Evolutionary conservation across 2,113 vertebrate genomes (phyloP).

Genomic region (Siphamia tubifer): DNA sequence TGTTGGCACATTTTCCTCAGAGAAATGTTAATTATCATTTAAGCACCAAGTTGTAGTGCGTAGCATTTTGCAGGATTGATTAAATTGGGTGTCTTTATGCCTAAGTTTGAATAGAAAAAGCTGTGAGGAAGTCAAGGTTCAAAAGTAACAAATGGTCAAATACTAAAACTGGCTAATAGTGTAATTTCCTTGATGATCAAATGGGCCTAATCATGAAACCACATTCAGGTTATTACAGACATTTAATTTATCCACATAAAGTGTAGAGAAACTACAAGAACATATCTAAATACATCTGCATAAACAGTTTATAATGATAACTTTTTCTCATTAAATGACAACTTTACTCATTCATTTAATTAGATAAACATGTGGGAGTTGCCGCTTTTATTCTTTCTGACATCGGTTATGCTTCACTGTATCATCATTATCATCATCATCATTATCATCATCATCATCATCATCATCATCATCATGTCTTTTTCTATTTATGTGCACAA

Average conservation of each 20-base stretch:
- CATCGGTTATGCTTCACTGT: constrained; percentile 28
- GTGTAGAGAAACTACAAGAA: constrained; percentile 98
- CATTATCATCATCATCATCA: constrained; percentile 11
- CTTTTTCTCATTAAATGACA: constrained; percentile 65
- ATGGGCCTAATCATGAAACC: background rate
- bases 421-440: constrained; percentile 3
- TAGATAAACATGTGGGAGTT: constrained; percentile 87
- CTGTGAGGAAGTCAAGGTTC: too few species aligned
- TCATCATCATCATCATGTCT: constrained; percentile 11
- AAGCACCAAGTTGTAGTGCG: too few species aligned
- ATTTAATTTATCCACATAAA: constrained; percentile 97
- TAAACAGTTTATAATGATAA: constrained; percentile 88
- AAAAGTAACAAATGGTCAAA: background rate
- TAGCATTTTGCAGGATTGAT: too few species aligned
- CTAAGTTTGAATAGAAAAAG: too few species aligned
- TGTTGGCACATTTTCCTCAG: too few species aligned
- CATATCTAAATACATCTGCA: constrained; percentile 97
- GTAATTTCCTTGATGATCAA: background rate
- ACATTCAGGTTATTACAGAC: constrained; percentile 80
- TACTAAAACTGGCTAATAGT: background rate
- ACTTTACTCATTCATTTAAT: constrained; percentile 85
- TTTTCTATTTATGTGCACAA: constrained; percentile 47
- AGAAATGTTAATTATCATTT: too few species aligned
- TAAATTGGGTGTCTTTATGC: too few species aligned
- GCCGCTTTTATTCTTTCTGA: constrained; percentile 82